Percentiles rank a stretch among this genome's conserved stretches.
phyloP scores from a whole-genome alignment of 2,113 vertebrate genomes.

The Heterotilapia buettikoferi region DNA sequence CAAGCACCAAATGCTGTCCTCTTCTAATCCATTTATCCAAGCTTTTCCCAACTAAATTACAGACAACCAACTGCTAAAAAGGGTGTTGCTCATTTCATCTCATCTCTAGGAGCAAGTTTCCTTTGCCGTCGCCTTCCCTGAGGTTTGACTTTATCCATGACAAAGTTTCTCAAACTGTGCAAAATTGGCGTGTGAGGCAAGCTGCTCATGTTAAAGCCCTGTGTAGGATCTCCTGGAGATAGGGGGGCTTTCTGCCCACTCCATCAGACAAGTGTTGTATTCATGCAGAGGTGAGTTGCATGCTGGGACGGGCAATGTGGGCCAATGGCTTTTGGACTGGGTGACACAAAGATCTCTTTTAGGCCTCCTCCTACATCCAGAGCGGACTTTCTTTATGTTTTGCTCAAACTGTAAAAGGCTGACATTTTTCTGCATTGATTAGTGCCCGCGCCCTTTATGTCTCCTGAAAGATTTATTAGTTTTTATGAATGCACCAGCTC shows the following conservation, averaged over 20 bases:
- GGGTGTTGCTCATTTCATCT: background rate
- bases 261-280: slow-evolving; percentile 73
- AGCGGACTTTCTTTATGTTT: slow-evolving; percentile 67
- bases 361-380: slow-evolving; percentile 67
- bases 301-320: slow-evolving; percentile 68
- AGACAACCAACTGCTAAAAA: background rate
- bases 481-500: slow-evolving; percentile 54
- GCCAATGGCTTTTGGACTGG: slow-evolving; percentile 64
- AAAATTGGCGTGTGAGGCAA: slow-evolving; percentile 9
- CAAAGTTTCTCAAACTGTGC: slow-evolving; percentile 14
- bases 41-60: slow-evolving; percentile 21
- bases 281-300: slow-evolving; percentile 74
- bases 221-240: slow-evolving; percentile 54
- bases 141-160: background rate
- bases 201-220: slow-evolving; percentile 54
- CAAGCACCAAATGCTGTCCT: slow-evolving; percentile 31
- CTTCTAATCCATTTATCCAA: slow-evolving; percentile 32
- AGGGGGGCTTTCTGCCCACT: slow-evolving; percentile 67
- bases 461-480: slow-evolving; percentile 57
- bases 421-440: slow-evolving; percentile 74
- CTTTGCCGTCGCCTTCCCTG: background rate
- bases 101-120: background rate
- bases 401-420: slow-evolving; percentile 66
- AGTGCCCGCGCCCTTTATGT: slow-evolving; percentile 56
- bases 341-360: slow-evolving; percentile 76